Base-by-base conservation (phyloP, 37 sponge, comb jelly and placozoan genomes). In the Chondrosia reniformis region DNA sequence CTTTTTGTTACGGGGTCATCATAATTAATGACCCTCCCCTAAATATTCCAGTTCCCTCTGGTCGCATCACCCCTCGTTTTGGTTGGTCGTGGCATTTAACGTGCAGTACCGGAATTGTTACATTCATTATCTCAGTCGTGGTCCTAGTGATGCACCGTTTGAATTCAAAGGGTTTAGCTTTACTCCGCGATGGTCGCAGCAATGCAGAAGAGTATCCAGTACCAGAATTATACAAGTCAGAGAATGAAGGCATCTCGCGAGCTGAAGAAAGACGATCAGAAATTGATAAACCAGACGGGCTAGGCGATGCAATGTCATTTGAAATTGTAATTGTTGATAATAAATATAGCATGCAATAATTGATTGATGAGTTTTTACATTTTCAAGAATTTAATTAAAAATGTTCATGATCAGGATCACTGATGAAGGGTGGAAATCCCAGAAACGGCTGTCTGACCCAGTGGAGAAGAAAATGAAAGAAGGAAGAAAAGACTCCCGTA, bases 11-110 rank as follows among this genome's bases (percentile, higher is more conserved):
- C 74, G 89, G 78, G 15, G 75, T 83, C 36, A 82, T 91, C 78
- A 89, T 86, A 27, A 80, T 83, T 0, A 91, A 95, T 36, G 83
- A 74, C 61, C 92, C 96, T 30, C 33, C 25, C 44, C 33, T 95
- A 19, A 21, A 17, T 33, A 66, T 95, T 15, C 96, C 96, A 0
- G 88, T 91, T 76, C 80, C 63, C 2, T 66, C 39, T 3, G 49
- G 33, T 28, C 25, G 31, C 12, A 21, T 95, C 17, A 34, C 27
- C 1, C 89, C 88, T 5, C 31, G 33, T 0, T 91, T 87, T 83
- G 92, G 92, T 12, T 91, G 92, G 91, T 76, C 86, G 17, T 95
- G 83, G 81, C 80, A 75, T 72, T 85, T 95, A 21, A 73, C 62
- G 9, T 72, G 91, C 6, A 32, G 81, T 55, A 91, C 92, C 63